Evolutionary conservation across 2,797 vertebrate species (phyloP), one percentile per base, ranked within the genome.

Genomic region (Mycteria americana): DNA sequence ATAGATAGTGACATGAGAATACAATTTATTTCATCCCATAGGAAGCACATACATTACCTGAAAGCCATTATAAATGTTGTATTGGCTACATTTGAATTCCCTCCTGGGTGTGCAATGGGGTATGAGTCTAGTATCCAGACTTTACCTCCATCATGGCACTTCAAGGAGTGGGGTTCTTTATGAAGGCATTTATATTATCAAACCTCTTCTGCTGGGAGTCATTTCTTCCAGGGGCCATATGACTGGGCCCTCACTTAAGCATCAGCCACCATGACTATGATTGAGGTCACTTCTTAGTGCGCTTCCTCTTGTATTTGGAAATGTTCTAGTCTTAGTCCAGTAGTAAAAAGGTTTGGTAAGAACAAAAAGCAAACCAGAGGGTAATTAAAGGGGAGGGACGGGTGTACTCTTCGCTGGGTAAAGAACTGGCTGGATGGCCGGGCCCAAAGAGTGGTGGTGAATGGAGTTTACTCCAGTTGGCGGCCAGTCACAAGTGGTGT

Each of bases 201-300:
- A 56, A 57, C 2, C 1, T 46, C 11, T 85, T 59, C 25, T 79
- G 1, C 24, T 74, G 31, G 10, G 7, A 60, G 4, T 17, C 4
- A 6, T 35, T 85, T 84, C 39, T 77, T 8, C 2, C 21, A 4
- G 23, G 6, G 13, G 22, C 14, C 30, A 0, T 48, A 8, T 10
- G 11, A 21, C 31, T 69, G 19, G n/a, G 18, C 39, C 1, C 21
- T 54, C 41, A 39, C 17, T 45, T 62, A 67, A 59, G 2, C 16
- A 51, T 22, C 25, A 78, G 6, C 11, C 16, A 37, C 15, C 7
- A 15, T 2, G 1, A 11, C 17, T 23, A 64, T 41, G 28, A n/a
- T 0, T 33, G n/a, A 60, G 2, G 10, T 54, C 5, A 23, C 14
- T 69, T 50, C 33, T 53, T 39, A 22, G 2, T 18, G 10, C 56